Evolutionary conservation across 2,113 vertebrate genomes (phyloP).

Genomic region (Baryphthengus martii): DNA sequence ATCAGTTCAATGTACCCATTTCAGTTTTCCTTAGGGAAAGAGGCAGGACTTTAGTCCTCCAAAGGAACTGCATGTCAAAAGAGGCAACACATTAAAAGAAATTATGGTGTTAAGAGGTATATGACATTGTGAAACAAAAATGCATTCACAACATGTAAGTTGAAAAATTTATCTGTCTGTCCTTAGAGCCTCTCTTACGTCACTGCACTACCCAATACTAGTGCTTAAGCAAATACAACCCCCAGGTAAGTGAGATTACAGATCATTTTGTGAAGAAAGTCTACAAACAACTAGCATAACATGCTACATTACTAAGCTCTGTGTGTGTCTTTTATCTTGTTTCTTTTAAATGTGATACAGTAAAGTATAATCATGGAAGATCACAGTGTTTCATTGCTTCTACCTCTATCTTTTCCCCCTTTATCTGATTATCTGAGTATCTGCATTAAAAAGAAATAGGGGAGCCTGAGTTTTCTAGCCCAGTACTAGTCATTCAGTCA

Average conservation of each 20-base stretch:
- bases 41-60: neutral
- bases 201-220: neutral
- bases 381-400: neutral
- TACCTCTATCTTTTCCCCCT: neutral
- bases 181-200: neutral
- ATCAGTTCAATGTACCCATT: neutral
- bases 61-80: neutral
- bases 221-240: neutral
- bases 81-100: neutral
- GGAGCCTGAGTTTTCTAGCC: neutral
- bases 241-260: rapidly evolving
- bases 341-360: neutral
- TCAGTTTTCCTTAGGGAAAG: neutral
- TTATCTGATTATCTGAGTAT: neutral
- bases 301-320: neutral
- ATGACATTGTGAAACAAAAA: neutral
- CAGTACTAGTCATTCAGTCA: neutral
- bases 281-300: neutral
- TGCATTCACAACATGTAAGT: neutral
- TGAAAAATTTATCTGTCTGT: neutral
- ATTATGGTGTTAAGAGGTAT: neutral
- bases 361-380: neutral
- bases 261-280: neutral
- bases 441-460: neutral
- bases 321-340: neutral